Evolutionary conservation across 2,797 vertebrate genomes (phyloP).

Genomic region (Tapirus indicus): DNA sequence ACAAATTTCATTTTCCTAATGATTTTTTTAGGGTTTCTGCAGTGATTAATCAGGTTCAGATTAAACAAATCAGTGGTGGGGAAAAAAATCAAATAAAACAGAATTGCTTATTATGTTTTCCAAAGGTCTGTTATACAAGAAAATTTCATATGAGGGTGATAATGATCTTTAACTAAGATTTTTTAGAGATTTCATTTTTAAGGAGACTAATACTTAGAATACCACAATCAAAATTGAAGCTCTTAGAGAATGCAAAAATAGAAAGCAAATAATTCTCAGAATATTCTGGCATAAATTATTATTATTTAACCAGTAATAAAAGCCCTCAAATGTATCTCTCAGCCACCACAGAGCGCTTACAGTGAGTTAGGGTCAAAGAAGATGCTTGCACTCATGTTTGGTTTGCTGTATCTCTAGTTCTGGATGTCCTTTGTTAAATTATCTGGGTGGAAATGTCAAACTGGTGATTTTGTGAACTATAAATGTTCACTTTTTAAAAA

Average conservation of each 20-base stretch:
- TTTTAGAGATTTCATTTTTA: conserved; percentile 37
- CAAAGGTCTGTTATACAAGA: conserved; percentile 53
- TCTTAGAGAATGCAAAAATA: conserved; percentile 57
- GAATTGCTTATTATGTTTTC: conserved; percentile 63
- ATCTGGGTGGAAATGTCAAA: conserved; percentile 76
- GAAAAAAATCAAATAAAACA: background rate
- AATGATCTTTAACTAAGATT: conserved; percentile 39
- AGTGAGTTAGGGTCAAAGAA: conserved; percentile 80
- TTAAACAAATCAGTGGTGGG: conserved; percentile 30
- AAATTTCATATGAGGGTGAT: conserved; percentile 33
- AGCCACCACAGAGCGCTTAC: conserved; percentile 67
- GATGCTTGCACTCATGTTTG: conserved; percentile 75
- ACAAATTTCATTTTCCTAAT: conserved; percentile 64
- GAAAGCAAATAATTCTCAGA: conserved; percentile 70
- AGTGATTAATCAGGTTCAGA: conserved; percentile 48
- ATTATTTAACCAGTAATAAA: conserved; percentile 72
- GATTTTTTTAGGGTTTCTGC: conserved; percentile 43
- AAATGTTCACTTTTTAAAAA: conserved; percentile 79
- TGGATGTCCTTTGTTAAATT: conserved; percentile 74
- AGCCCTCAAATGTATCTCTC: conserved; percentile 67
- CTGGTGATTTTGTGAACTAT: conserved; percentile 83
- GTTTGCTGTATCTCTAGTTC: conserved; percentile 80
- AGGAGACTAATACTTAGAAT: conserved; percentile 42
- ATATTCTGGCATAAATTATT: conserved; percentile 81
- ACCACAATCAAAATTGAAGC: conserved; percentile 51